Percentiles rank a stretch among this genome's conserved stretches.
Evolutionary conservation across 2,888 invertebrate genomes (phyloP).

Genomic region (Drosophila ustulata): DNA sequence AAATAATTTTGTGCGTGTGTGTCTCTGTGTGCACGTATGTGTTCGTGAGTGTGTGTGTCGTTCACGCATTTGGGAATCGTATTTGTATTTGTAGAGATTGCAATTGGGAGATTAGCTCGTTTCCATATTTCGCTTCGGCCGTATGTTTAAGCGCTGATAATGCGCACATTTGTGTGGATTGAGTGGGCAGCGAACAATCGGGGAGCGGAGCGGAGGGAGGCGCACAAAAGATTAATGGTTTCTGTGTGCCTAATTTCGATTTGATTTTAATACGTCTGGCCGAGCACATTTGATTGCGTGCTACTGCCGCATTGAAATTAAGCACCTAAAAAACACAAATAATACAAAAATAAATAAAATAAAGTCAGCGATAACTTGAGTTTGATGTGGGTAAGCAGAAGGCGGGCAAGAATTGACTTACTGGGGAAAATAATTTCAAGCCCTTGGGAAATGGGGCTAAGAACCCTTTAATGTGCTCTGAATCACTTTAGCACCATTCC

Average conservation of each 20-base stretch:
- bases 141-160: slow-evolving; percentile 67
- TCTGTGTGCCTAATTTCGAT: slow-evolving; percentile 74
- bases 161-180: slow-evolving; percentile 43
- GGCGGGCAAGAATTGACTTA: slow-evolving; percentile 39
- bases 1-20: slow-evolving; percentile 66
- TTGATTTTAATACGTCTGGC: slow-evolving; percentile 66
- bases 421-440: slow-evolving; percentile 27
- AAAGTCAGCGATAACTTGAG: slow-evolving; percentile 25
- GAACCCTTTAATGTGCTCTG: slow-evolving; percentile 1
- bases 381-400: slow-evolving; percentile 44
- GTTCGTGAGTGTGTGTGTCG: not conserved
- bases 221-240: slow-evolving; percentile 67
- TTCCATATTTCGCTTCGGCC: slow-evolving; percentile 45
- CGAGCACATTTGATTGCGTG: slow-evolving; percentile 56
- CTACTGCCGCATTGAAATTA: slow-evolving; percentile 37
- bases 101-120: slow-evolving; percentile 67
- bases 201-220: slow-evolving; percentile 11
- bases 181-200: not conserved
- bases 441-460: not conserved
- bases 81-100: slow-evolving; percentile 65
- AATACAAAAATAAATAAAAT: slow-evolving; percentile 21
- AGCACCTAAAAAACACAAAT: slow-evolving; percentile 27
- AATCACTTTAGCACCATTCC: not conserved
- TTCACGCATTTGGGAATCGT: slow-evolving; percentile 32
- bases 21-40: not conserved